Conservation (phyloP, 2,797 vertebrate genomes). For the Distichodus sexfasciatus region DNA sequence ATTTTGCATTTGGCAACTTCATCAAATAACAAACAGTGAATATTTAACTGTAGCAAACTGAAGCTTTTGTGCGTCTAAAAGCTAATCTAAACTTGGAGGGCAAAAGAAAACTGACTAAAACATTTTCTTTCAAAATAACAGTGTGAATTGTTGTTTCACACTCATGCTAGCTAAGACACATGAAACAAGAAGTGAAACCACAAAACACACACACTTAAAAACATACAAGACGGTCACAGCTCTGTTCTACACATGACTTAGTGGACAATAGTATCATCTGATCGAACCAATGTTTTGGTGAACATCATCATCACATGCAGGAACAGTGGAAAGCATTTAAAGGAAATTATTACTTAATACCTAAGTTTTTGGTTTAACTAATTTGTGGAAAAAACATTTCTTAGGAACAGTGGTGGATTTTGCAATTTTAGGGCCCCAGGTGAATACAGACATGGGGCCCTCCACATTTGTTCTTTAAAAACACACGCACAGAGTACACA, state of each 20-base stretch:
- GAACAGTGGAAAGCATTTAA: too few relatives aligned
- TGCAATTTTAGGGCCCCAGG: too few relatives aligned
- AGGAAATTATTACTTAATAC: background rate
- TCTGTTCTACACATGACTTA: slow-evolving; percentile 2
- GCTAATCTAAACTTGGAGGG: background rate
- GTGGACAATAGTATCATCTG: slow-evolving; percentile 11
- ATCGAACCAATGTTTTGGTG: background rate
- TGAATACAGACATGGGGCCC: too few relatives aligned
- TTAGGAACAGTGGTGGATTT: too few relatives aligned
- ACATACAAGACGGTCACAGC: slow-evolving; percentile 18
- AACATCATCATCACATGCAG: background rate
- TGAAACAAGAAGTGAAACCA: slow-evolving; percentile 61
- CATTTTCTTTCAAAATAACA: slow-evolving; percentile 32
- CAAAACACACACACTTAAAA: slow-evolving; percentile 23
- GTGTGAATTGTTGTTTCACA: slow-evolving; percentile 35
- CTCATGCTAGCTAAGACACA: slow-evolving; percentile 36
- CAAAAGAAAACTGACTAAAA: background rate
- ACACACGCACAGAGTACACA: too few relatives aligned
- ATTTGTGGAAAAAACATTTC: background rate
- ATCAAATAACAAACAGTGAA: background rate
- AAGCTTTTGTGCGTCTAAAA: too few relatives aligned
- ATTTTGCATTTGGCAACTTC: background rate
- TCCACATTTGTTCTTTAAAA: too few relatives aligned
- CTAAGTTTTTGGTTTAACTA: background rate
- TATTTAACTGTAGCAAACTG: background rate